Evolutionary conservation across 2,113 vertebrate species (phyloP), one percentile per base, ranked within the genome.

Genomic region (Hypanus sabinus): DNA sequence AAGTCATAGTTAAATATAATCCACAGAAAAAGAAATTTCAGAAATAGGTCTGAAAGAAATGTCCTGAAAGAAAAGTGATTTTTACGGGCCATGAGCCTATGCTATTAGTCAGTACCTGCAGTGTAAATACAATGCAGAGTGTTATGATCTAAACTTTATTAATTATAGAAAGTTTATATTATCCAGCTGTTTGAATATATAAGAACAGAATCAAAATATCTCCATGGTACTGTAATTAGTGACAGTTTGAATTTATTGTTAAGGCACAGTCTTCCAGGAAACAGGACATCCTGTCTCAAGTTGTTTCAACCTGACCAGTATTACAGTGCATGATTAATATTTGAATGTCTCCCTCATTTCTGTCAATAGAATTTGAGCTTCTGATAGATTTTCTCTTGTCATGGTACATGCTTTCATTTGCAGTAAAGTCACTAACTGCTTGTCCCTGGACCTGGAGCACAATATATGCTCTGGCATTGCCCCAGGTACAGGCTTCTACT

Each of bases 201-300:
- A 71, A 92, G 62, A 92, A 33, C 65, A 92, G 65, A 62, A 7
- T 70, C 36, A 92, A 36, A 38, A 71, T 92, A 92, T 38, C 68
- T 65, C 90, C 65, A 70, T 0, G 24, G 16, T 55, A 70, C 0
- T 11, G 16, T 55, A 93, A 93, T 93, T 93, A 93, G 91, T 75
- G 9, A 38, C 22, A 46, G 90, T 65, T 46, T 73, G 90, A 92
- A 92, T 46, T 92, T 33, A 30, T 88, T 70, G 65, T 92, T 16
- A 24, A 92, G 65, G 5, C 90, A 27, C 68, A 38, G 65, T 20
- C 71, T 46, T 92, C 90, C 68, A 92, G 90, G 90, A 92, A 92
- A 73, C 90, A 92, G 90, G 91, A 93, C 71, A 70, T 93, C 70
- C 91, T 93, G 91, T 93, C 70, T 55, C 68, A 93, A 73, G 11